Conservation (phyloP, 2,113 vertebrate genomes). For the Notothenia rossii region DNA sequence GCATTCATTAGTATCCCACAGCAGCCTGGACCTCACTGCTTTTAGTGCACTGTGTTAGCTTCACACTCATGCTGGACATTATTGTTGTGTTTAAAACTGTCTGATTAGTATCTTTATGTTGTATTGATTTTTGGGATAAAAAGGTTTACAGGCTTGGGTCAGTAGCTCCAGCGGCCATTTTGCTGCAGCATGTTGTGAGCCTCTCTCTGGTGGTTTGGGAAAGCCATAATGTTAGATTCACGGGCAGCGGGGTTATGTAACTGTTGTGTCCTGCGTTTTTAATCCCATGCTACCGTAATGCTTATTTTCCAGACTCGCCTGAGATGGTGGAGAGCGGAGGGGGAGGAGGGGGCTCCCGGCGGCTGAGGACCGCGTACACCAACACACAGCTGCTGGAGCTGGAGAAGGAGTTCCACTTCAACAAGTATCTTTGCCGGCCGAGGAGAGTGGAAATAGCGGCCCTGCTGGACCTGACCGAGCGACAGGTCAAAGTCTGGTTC, state of each 20-base stretch:
- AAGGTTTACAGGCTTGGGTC: slow-evolving; percentile 13
- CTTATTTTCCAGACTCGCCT: slow-evolving; percentile 91
- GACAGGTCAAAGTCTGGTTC: slow-evolving; percentile 99
- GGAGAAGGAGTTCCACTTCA: slow-evolving; percentile 99
- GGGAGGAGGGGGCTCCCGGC: slow-evolving; percentile 90
- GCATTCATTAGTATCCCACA: slow-evolving; percentile 93
- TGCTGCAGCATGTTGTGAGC: slow-evolving; percentile 64
- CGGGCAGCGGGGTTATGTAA: slow-evolving; percentile 56
- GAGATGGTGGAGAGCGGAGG: slow-evolving; percentile 89
- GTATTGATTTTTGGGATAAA: slow-evolving; percentile 29
- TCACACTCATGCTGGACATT: slow-evolving; percentile 76
- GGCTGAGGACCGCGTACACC: slow-evolving; percentile 97
- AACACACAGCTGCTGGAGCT: slow-evolving; percentile 99
- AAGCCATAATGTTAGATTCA: slow-evolving; percentile 35
- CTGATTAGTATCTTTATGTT: slow-evolving; percentile 25
- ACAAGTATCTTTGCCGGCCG: slow-evolving; percentile 99
- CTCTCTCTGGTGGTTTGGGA: slow-evolving; percentile 37
- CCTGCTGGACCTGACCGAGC: slow-evolving; percentile 96
- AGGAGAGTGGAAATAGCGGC: slow-evolving; percentile 97
- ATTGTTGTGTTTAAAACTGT: slow-evolving; percentile 37
- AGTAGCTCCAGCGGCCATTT: slow-evolving; percentile 79
- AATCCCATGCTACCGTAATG: slow-evolving; percentile 73
- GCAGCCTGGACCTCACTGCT: slow-evolving; percentile 80
- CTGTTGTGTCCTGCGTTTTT: slow-evolving; percentile 84
- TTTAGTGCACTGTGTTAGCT: slow-evolving; percentile 88